phyloP scores from a whole-genome alignment of 1,140 invertebrate genomes.

The Drosophila rufa region DNA sequence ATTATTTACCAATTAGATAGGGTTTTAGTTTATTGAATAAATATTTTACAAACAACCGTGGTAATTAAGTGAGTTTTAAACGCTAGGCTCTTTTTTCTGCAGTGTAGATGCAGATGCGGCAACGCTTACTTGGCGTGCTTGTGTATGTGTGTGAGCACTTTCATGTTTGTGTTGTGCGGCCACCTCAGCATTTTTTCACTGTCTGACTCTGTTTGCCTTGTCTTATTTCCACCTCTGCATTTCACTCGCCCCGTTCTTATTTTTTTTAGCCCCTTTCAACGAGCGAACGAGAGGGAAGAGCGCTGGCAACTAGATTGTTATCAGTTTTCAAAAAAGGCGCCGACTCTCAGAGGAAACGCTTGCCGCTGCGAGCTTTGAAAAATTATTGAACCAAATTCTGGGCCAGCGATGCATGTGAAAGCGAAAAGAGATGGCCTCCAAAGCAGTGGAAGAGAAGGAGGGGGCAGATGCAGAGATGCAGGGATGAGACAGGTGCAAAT shows the following conservation, averaged over 20 bases:
- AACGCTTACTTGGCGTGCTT: conserved; percentile 56
- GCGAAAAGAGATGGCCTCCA: conserved; percentile 1
- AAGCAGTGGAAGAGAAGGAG: neutral
- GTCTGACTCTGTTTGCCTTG: conserved; percentile 52
- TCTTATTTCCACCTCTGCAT: conserved; percentile 51
- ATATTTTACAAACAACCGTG: no score
- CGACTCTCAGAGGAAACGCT: conserved; percentile 33
- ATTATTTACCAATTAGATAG: no score
- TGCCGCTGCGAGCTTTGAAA: conserved; percentile 30
- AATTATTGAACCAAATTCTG: conserved; percentile 62
- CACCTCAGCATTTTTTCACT: conserved; percentile 75
- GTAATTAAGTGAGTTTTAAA: no score
- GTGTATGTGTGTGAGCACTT: conserved; percentile 1
- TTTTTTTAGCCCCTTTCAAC: conserved; percentile 7
- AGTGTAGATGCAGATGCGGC: conserved; percentile 46
- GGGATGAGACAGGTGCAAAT: conserved; percentile 32
- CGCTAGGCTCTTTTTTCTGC: neutral
- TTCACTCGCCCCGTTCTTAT: conserved; percentile 22
- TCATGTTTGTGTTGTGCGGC: conserved; percentile 35
- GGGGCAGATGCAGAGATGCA: neutral
- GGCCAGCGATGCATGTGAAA: conserved; percentile 20
- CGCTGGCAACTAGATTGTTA: conserved; percentile 65
- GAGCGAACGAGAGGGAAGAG: neutral
- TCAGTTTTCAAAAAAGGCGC: conserved; percentile 61
- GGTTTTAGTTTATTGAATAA: no score